Evolutionary conservation across 1,140 invertebrate genomes (phyloP).

Genomic region (Tribolium castaneum): DNA sequence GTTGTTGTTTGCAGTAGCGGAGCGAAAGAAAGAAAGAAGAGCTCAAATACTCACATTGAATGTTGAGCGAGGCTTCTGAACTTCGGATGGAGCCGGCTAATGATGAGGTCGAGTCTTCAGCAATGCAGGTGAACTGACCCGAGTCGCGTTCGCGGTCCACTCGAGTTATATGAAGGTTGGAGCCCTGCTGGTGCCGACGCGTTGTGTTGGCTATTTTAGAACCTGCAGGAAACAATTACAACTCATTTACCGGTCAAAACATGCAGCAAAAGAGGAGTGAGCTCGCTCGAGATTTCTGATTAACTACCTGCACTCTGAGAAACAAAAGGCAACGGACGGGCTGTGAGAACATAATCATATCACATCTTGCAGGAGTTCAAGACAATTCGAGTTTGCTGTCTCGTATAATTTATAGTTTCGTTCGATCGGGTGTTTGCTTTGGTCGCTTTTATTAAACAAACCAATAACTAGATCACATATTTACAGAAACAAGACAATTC

Average conservation of each 20-base stretch:
- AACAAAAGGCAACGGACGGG: neutral
- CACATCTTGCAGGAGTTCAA: neutral
- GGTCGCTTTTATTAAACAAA: neutral
- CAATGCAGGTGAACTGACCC: conserved; percentile 72
- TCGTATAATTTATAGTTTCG: neutral
- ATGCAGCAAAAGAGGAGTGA: neutral
- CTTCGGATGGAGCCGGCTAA: conserved; percentile 68
- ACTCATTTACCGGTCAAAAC: conserved; percentile 35
- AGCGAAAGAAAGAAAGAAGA: no score
- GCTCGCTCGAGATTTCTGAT: neutral
- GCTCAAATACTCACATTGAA: conserved; percentile 70
- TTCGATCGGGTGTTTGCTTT: neutral
- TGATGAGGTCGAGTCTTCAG: conserved; percentile 64
- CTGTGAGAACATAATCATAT: neutral
- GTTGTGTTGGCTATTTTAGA: conserved; percentile 68
- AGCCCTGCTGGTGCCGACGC: conserved; percentile 69
- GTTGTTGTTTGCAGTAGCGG: neutral
- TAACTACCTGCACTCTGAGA: neutral
- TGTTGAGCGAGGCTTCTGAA: conserved; percentile 68
- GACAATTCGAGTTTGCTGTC: neutral
- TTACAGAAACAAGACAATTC: neutral
- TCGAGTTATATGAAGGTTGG: conserved; percentile 69
- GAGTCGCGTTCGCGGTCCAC: conserved; percentile 67
- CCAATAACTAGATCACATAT: neutral
- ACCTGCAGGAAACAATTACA: conserved; percentile 53